Base-by-base conservation (phyloP, 1,140 invertebrate genomes). In the Cyphomyrmex costatus region DNA sequence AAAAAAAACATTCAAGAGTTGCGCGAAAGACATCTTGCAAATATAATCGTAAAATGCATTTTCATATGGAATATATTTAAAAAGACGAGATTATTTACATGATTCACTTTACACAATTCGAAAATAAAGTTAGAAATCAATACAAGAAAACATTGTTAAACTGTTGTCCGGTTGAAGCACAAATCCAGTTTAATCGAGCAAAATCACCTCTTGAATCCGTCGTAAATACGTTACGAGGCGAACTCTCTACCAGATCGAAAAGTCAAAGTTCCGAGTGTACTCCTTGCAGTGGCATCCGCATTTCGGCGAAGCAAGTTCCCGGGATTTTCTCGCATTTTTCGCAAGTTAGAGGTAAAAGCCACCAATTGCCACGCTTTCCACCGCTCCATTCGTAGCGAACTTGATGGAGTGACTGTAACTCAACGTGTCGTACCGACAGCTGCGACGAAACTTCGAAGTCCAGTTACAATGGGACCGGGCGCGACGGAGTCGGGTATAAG, bases 391-490 rank as follows among this genome's bases (percentile, higher is more conserved):
- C 71, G 71, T 42, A 10, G 42, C 14, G 51, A 83, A 68, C 86
- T 86, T 65, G 76, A 89, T 86, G 85, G 71, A 83, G 88, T 53
- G 87, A 89, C 76, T 85, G 74, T 87, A 87, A 90, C 89, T 87
- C 85, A 83, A 61, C 83, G 58, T 85, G 82, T 74, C 78, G 83
- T 78, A 83, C 53, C 33, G 84, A 90, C 86, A 88, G 84, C 85
- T 80, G 88, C 76, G 84, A 76, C 68, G 73, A 80, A 91, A 86
- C 87, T 90, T 88, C 60, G 0, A 68, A 53, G 88, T 88, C 83
- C 90, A 56, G 88, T 89, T 73, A 85, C 78, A 77, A 84, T 60
- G 36, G 77, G 77, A 83, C 80, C 68, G 73, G n/a, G 24, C 2
- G 68, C 46, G 76, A 60, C 3, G 14, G 2, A 27, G 8, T 2